Conservation (phyloP, 2,888 invertebrate species). For the Yponomeuta evonymella region DNA sequence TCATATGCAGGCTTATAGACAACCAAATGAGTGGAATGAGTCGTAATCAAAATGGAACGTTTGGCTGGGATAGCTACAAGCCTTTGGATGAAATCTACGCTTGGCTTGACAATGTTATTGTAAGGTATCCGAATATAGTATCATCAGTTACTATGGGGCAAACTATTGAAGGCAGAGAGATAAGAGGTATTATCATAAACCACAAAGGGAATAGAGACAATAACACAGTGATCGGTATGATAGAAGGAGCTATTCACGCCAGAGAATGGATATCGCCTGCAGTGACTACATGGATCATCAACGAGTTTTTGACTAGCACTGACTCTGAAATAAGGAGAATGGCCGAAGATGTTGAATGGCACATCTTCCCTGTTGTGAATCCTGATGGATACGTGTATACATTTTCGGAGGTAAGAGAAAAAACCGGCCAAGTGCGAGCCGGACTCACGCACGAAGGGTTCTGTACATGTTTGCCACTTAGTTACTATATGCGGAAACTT, state of each 20-base stretch:
- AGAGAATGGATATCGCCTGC: slow-evolving; percentile 84
- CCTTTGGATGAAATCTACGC: slow-evolving; percentile 73
- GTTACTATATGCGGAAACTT: no score
- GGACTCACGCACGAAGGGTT: no score
- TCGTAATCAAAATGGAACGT: slow-evolving; percentile 20
- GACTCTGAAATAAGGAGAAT: slow-evolving; percentile 57
- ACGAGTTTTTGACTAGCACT: slow-evolving; percentile 71
- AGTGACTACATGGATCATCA: slow-evolving; percentile 76
- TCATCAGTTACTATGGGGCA: slow-evolving; percentile 71
- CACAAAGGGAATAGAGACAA: slow-evolving; percentile 52
- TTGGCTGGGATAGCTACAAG: slow-evolving; percentile 59
- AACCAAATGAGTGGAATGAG: slow-evolving; percentile 49
- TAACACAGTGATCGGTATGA: slow-evolving; percentile 63
- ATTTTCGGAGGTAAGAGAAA: slow-evolving; percentile 61
- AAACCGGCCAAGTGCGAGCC: neutral
- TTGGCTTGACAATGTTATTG: slow-evolving; percentile 75
- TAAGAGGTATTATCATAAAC: slow-evolving; percentile 71
- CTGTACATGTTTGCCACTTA: no score
- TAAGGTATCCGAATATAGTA: slow-evolving; percentile 64
- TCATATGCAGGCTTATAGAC: slow-evolving; percentile 60
- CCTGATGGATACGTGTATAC: slow-evolving; percentile 79
- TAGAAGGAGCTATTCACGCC: slow-evolving; percentile 81
- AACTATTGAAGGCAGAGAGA: slow-evolving; percentile 77
- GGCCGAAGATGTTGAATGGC: slow-evolving; percentile 79
- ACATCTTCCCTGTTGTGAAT: slow-evolving; percentile 78